phyloP scores from a whole-genome alignment of 1,140 invertebrate species.

The Agrypnia vestita region DNA sequence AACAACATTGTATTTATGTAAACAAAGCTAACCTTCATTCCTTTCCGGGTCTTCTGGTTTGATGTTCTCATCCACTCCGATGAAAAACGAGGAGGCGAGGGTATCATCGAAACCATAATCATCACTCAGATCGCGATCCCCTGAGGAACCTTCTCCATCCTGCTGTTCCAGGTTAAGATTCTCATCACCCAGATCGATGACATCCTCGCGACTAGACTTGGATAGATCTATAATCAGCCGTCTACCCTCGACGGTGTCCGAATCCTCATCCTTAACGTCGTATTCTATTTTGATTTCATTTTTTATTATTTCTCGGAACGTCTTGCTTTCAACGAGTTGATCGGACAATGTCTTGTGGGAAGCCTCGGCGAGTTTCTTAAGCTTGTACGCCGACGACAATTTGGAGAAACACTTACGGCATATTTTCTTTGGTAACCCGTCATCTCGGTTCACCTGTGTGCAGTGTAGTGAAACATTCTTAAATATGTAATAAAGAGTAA shows the following conservation, averaged over 20 bases:
- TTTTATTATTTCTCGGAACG: background rate
- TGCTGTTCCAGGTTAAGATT: background rate
- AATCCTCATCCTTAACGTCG: background rate
- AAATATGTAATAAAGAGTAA: too few relatives aligned
- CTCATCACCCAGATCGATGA: too few relatives aligned
- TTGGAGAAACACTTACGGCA: constrained; percentile 34
- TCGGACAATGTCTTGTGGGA: constrained; percentile 7
- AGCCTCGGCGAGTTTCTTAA: constrained; percentile 7
- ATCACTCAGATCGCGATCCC: background rate
- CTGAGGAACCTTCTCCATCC: background rate
- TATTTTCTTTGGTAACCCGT: constrained; percentile 19
- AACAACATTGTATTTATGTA: too few relatives aligned
- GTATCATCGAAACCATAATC: background rate
- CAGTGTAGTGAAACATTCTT: too few relatives aligned
- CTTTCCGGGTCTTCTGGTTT: background rate
- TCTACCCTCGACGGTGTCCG: background rate
- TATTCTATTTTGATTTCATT: constrained; percentile 18
- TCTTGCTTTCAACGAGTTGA: background rate
- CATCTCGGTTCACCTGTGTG: constrained; percentile 8
- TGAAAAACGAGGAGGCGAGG: background rate
- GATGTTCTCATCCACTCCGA: background rate
- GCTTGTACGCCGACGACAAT: constrained; percentile 28
- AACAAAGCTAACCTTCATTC: constrained; percentile 7
- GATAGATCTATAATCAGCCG: too few relatives aligned
- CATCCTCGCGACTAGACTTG: too few relatives aligned